These are phyloP conservation scores for Monomorium pharaonis DNA, from an alignment of 1,140 invertebrate species.

Conservation along the genomic window DNA sequence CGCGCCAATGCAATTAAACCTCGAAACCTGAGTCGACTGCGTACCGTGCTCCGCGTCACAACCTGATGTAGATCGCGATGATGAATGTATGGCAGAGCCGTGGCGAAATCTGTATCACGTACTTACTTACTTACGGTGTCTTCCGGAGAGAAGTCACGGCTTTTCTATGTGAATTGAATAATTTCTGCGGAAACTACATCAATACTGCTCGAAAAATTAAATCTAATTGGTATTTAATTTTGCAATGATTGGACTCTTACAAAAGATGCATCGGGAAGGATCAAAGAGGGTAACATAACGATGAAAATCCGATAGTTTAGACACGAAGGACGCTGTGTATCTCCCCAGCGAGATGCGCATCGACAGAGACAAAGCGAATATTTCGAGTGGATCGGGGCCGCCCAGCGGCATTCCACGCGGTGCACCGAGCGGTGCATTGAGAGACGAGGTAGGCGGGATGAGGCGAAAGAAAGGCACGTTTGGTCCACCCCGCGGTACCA, in stretches of 20 bases:
- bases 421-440: conserved; percentile 26
- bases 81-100: conserved; percentile 69
- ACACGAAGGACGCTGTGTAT: neutral
- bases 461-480: conserved; percentile 58
- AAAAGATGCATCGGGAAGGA: neutral
- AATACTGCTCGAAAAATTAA: neutral
- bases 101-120: conserved; percentile 25
- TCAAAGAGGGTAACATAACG: too few relatives aligned
- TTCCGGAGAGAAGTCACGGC: neutral
- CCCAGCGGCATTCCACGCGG: conserved; percentile 25
- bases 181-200: neutral
- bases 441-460: conserved; percentile 61
- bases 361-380: conserved; percentile 35
- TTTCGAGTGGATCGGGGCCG: conserved; percentile 48
- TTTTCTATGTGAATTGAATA: neutral
- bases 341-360: conserved; percentile 6
- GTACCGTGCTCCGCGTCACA: conserved; percentile 61
- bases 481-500: conserved; percentile 40
- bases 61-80: conserved; percentile 71
- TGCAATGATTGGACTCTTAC: neutral
- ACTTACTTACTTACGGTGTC: neutral
- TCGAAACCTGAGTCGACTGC: conserved; percentile 74
- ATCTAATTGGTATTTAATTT: neutral
- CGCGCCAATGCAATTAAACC: conserved; percentile 74
- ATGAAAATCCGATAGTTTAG: neutral